Evolutionary conservation across 2,113 vertebrate genomes (phyloP).

Genomic region (Coptodon bakossiorum): DNA sequence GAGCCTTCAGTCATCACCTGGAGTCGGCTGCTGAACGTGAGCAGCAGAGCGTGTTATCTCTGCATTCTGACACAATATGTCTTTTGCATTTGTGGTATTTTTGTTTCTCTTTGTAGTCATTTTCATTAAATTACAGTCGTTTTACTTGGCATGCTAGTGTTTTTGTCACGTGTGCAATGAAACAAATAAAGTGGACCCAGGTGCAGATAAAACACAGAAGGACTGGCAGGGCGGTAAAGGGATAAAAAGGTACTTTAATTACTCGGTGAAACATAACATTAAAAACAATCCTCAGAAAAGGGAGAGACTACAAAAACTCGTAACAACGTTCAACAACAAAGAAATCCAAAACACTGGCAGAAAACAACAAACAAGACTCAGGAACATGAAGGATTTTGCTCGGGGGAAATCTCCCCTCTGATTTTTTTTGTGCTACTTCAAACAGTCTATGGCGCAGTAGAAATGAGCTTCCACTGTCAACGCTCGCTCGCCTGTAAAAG

Average conservation of each 20-base stretch:
- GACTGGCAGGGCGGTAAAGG: neutral
- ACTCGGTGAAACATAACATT: neutral
- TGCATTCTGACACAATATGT: neutral
- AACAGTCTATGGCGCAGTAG: neutral
- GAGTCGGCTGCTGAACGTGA: neutral
- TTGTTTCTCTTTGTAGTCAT: neutral
- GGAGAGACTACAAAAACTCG: neutral
- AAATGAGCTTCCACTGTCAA: neutral
- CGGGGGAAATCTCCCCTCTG: neutral
- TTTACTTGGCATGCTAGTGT: neutral
- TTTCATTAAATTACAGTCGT: neutral
- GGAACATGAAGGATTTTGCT: neutral
- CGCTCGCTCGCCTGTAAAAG: neutral
- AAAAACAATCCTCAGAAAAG: neutral
- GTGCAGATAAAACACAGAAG: neutral
- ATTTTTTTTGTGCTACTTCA: neutral
- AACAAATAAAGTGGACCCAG: neutral
- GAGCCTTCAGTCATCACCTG: neutral
- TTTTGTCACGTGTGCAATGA: neutral
- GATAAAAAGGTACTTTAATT: neutral
- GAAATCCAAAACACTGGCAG: neutral
- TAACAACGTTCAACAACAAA: neutral
- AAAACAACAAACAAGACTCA: neutral
- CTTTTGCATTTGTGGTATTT: neutral
- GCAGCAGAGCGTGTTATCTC: neutral